Percentiles rank a stretch among this genome's conserved stretches.
Evolutionary conservation across 2,888 invertebrate genomes (phyloP).

Genomic region (Tiphia femorata): DNA sequence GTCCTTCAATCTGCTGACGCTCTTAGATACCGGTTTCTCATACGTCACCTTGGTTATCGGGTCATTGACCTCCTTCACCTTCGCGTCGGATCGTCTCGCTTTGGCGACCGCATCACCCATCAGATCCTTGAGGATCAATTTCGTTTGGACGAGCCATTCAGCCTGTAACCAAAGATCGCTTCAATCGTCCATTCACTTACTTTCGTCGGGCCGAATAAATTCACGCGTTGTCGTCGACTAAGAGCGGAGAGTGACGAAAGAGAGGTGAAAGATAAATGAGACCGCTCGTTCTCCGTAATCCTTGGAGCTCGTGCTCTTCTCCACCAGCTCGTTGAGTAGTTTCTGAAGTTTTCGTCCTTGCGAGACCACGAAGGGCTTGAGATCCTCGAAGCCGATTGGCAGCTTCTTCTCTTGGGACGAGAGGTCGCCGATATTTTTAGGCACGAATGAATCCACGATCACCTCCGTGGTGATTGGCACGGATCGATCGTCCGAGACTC

Average conservation of each 20-base stretch:
- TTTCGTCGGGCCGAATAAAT: too few relatives aligned
- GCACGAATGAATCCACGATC: too few relatives aligned
- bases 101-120: slow-evolving; percentile 6
- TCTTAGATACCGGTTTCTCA: slow-evolving; percentile 6
- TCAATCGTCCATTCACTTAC: too few relatives aligned
- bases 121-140: slow-evolving; percentile 19
- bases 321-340: not conserved
- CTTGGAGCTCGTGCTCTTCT: not conserved
- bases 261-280: too few relatives aligned
- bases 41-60: not conserved
- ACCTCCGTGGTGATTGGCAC: not conserved
- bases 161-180: too few relatives aligned
- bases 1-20: slow-evolving; percentile 2
- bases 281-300: slow-evolving; percentile 17
- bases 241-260: too few relatives aligned
- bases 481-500: slow-evolving; percentile 4
- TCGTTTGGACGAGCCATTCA: slow-evolving; percentile 34
- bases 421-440: too few relatives aligned
- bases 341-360: not conserved
- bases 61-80: slow-evolving; percentile 8
- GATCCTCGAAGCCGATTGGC: too few relatives aligned
- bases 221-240: too few relatives aligned
- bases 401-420: too few relatives aligned
- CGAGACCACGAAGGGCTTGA: too few relatives aligned
- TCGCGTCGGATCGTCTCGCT: slow-evolving; percentile 7